Evolutionary conservation across 1,140 invertebrate genomes (phyloP), one percentile per base, ranked within the genome.

Genomic region (Yoshiicerus persimilis): DNA sequence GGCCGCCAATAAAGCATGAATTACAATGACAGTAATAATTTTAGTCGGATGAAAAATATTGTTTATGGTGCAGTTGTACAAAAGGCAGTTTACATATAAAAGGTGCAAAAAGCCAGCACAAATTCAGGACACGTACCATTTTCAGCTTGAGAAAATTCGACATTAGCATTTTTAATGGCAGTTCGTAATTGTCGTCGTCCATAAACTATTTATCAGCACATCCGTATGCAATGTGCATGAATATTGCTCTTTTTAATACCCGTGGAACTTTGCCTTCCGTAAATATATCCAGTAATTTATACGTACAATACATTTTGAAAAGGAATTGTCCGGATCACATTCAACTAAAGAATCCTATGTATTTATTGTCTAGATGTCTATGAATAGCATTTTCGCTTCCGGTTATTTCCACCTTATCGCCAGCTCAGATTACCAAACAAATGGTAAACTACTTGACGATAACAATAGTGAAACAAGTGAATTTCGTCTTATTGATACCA

Each of bases 101-200:
- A 80, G 75, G 75, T 80, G 75, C 75, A 80, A 80, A 80, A 80
- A 38, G 75, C 75, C 75, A 32, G 30, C 75, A 80, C 75, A 80
- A 80, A 80, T 80, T 80, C 75, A 38, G 6, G n/a, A 34, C 75
- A 80, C 75, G 75, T 38, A 80, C 75, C 32, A 80, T 80, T 80
- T 80, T 80, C 75, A 34, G 32, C 75, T n/a, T 34, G 75, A 80
- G 75, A 32, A 80, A 36, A 36, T 80, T 30, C 30, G 32, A 38
- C 75, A 80, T 80, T 80, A 34, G 75, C 75, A 80, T 80, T 38
- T 36, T 80, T 80, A 80, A 32, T 38, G 20, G 30, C 32, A 80
- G 16, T 34, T 80, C 38, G 75, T 32, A 27, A 80, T 80, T 80
- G 75, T 38, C 75, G 75, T 20, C 75, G 6, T 36, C 32, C n/a